Evolutionary conservation across 2,113 vertebrate genomes (phyloP).

Genomic region (Recurvirostra avosetta): DNA sequence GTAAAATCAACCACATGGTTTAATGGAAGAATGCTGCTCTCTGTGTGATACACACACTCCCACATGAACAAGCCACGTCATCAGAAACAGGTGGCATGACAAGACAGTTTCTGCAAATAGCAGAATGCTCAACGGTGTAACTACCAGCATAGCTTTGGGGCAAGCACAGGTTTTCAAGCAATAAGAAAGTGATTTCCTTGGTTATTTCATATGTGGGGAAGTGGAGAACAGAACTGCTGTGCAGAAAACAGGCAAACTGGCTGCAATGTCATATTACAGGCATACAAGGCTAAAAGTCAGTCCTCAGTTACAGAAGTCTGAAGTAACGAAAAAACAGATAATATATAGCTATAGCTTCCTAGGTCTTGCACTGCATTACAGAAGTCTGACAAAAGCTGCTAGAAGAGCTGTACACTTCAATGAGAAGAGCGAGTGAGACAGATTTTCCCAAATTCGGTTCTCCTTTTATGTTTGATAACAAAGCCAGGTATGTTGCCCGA

Average conservation of each 20-base stretch:
- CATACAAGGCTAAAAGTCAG: background rate
- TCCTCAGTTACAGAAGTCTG: background rate
- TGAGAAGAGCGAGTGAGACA: background rate
- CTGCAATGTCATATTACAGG: background rate
- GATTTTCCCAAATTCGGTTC: background rate
- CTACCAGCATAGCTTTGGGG: background rate
- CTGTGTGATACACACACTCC: background rate
- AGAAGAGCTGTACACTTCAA: background rate
- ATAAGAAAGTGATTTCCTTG: background rate
- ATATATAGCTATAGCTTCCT: background rate
- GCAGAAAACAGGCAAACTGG: background rate
- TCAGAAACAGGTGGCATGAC: background rate
- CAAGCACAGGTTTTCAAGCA: background rate
- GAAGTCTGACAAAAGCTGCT: background rate
- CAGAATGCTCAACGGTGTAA: background rate
- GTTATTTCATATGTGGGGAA: background rate
- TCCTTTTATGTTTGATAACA: background rate
- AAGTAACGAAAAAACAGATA: background rate
- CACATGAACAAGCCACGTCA: rapidly evolving
- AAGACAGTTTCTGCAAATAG: background rate
- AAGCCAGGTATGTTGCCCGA: background rate
- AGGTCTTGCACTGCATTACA: background rate
- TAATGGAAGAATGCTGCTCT: background rate
- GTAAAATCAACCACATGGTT: background rate
- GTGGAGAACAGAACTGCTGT: background rate